A percentile compares a stretch with the other conserved stretches of the same genome.
These are phyloP conservation scores for Microchrysa polita DNA, from an alignment of 2,888 invertebrate genomes.

Conservation along the genomic window DNA sequence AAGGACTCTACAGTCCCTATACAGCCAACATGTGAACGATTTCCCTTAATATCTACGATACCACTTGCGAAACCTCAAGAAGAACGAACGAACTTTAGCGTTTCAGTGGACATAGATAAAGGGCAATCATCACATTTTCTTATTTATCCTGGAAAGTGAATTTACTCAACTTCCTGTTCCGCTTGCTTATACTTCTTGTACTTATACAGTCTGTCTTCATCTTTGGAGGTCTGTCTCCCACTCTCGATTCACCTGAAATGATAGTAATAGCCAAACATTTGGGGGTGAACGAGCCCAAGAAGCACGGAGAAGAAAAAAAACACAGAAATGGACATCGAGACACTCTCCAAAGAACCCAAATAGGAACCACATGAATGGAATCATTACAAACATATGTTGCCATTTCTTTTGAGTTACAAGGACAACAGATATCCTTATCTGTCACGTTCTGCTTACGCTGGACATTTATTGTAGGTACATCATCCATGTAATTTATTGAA, in stretches of 20 bases:
- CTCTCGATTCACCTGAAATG: conserved; percentile 38
- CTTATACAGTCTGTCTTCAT: neutral
- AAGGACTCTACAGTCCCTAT: conserved; percentile 1
- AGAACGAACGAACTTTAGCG: neutral
- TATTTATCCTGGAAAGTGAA: conserved; percentile 42
- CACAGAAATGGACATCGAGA: conserved; percentile 21
- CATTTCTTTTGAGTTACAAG: conserved; percentile 26
- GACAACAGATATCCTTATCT: conserved; percentile 46
- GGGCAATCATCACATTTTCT: conserved; percentile 48
- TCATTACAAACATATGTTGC: conserved; percentile 46
- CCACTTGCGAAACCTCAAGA: neutral
- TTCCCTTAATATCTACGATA: neutral
- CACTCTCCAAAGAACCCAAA: conserved; percentile 14
- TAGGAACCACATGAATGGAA: conserved; percentile 44
- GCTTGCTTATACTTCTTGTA: no score
- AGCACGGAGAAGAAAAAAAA: no score
- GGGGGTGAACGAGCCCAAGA: neutral
- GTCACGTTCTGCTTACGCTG: conserved; percentile 50
- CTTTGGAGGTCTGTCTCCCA: no score
- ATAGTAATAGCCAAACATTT: conserved; percentile 36
- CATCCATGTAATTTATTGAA: conserved; percentile 47
- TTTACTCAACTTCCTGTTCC: neutral
- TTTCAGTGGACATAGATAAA: conserved; percentile 37
- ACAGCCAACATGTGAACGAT: conserved; percentile 10
- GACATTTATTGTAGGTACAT: conserved; percentile 49